Evolutionary conservation across 2,888 invertebrate genomes (phyloP), one percentile per base, ranked within the genome.

Genomic region (Rapana venosa): DNA sequence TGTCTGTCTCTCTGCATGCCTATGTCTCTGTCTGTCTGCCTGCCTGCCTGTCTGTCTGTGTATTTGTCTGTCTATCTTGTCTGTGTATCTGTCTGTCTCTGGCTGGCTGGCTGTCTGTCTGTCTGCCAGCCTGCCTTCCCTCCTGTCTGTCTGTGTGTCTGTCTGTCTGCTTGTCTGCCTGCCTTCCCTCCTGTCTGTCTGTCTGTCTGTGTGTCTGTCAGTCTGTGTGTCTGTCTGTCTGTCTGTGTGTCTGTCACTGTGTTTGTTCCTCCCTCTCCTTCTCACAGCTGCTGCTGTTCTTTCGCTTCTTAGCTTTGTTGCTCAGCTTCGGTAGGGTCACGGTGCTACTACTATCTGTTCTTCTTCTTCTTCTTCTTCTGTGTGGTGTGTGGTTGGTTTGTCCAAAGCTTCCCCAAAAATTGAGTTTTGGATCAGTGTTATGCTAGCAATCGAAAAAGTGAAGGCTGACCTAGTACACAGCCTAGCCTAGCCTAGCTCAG

Each of bases 91-190:
- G n/a, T n/a, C n/a, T n/a, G n/a, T n/a, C n/a, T n/a, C n/a, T n/a
- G n/a, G n/a, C n/a, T n/a, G n/a, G n/a, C n/a, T n/a, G n/a, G n/a
- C n/a, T n/a, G 47, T 84, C 84, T 84, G 20, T 47, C 61, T 86
- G 30, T 61, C 30, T 86, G 8, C 83, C 11, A 13, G 70, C 70
- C 74, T 36, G 66, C 35, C 36, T 87, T 20, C 70, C 87, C 70
- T 15, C 70, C 87, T 87, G 35, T 36, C 87, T 87, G 74, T 74
- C 36, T 87, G 15, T 74, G 36, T 66, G 26, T 85, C 26, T 85
- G 20, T 85, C 58, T 56, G 56, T 6, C 85, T 85, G n/a, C 2
- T 70, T 47, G 58, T 85, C 58, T 58, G 58, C 11, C 56, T 47
- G 47, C 4, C 47, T 47, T 2, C n/a, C 5, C n/a, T 0, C 11